Evolutionary conservation across 2,113 vertebrate genomes (phyloP), one percentile per base, ranked within the genome.

Genomic region (Corythornis madagascariensis): DNA sequence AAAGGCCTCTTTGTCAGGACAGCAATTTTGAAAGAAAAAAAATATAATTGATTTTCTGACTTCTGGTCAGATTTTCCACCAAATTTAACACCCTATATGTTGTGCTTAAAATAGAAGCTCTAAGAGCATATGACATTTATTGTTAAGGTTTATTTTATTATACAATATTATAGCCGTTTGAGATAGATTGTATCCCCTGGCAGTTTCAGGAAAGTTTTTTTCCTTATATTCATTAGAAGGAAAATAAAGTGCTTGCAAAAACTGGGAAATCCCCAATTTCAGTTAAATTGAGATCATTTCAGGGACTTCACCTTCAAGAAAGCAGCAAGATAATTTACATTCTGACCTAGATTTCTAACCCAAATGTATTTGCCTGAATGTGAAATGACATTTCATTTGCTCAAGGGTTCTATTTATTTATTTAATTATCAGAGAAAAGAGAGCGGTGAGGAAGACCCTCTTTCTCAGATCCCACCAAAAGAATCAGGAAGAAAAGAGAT

Each of bases 321-420:
- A 59, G 90, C 73, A 93, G 91, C 25, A 53, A 93, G 93, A 92
- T 94, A 96, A 96, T 96, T 95, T 96, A 94, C 88, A 96, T 96
- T 92, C 82, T 96, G 95, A 96, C 96, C 96, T 94, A 96, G 94
- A 96, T 96, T 96, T 92, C 93, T 96, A 95, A 93, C 95, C 93
- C 79, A 95, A 96, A 96, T 96, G 91, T 96, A 94, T 94, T 95
- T 95, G 66, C 91, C 74, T 90, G 95, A 90, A 86, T 94, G 93
- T 93, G 85, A 96, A 96, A 95, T 95, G 93, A 95, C 91, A 96
- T 95, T 96, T 91, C 90, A 84, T 95, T 95, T 96, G 94, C 88
- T 95, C 89, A 90, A 65, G 93, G 92, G 80, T 86, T 91, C 80
- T 86, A 88, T 82, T 92, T 94, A 96, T 94, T 95, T 96, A 96